phyloP scores from a whole-genome alignment of 1,140 invertebrate genomes.

The Tetranychus cinnabarinus region DNA sequence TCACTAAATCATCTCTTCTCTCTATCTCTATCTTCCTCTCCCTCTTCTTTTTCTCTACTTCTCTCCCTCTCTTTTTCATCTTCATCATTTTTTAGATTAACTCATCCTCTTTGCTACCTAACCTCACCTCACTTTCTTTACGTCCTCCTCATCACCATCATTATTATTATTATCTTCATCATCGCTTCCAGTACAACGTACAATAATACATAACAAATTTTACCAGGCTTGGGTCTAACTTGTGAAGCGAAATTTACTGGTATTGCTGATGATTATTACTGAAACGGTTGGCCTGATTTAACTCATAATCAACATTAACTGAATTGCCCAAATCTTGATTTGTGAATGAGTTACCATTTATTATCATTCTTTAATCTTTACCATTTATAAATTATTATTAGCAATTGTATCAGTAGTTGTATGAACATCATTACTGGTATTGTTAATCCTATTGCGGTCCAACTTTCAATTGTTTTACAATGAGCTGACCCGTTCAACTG shows the following conservation, averaged over 20 bases:
- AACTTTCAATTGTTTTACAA: too few relatives aligned
- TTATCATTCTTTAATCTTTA: too few relatives aligned
- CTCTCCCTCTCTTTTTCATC: not conserved
- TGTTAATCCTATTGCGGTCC: too few relatives aligned
- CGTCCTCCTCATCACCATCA: not conserved
- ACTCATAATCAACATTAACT: not conserved
- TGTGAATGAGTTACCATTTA: too few relatives aligned
- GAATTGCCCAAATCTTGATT: too few relatives aligned
- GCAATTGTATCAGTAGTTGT: too few relatives aligned
- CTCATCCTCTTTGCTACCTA: not conserved
- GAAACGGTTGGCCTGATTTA: too few relatives aligned
- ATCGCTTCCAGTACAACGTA: not conserved
- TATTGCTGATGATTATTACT: not conserved
- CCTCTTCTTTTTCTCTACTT: too few relatives aligned
- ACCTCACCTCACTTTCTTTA: not conserved
- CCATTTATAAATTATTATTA: too few relatives aligned
- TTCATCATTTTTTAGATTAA: too few relatives aligned
- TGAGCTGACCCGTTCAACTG: too few relatives aligned
- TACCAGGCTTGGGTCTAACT: not conserved
- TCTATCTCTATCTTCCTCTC: constrained; percentile 5
- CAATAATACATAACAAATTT: not conserved
- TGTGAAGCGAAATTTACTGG: not conserved
- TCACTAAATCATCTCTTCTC: not conserved
- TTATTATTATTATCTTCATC: not conserved
- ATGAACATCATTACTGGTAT: too few relatives aligned